Conservation (phyloP, 2,888 invertebrate species). For the Acanthococcus lagerstroemiae region DNA sequence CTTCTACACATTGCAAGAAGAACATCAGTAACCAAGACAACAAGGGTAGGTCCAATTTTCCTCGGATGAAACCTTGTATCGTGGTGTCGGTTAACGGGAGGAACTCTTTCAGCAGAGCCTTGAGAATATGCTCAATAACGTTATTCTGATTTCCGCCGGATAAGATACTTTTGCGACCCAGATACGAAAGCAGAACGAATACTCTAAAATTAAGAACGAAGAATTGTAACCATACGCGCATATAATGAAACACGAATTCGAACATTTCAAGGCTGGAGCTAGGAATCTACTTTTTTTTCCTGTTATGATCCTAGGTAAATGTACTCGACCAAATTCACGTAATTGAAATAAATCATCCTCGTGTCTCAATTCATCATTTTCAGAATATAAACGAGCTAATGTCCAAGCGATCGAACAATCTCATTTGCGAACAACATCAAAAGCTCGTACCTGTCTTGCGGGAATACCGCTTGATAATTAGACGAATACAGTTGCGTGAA, state of each 20-base stretch:
- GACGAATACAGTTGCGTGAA: constrained; percentile 68
- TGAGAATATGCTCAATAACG: constrained; percentile 41
- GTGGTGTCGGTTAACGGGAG: constrained; percentile 36
- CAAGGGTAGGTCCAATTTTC: constrained; percentile 53
- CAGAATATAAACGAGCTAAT: too few relatives aligned
- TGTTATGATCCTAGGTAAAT: too few relatives aligned
- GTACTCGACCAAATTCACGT: too few relatives aligned
- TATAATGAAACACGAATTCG: too few relatives aligned
- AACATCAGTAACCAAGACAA: constrained; percentile 68
- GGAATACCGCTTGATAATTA: constrained; percentile 65
- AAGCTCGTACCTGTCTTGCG: constrained; percentile 64
- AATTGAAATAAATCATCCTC: not conserved
- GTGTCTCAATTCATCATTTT: not conserved
- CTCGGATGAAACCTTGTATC: constrained; percentile 41
- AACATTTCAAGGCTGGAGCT: too few relatives aligned
- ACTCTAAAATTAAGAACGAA: constrained; percentile 51
- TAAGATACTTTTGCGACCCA: constrained; percentile 68
- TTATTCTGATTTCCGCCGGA: constrained; percentile 35
- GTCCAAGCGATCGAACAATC: too few relatives aligned
- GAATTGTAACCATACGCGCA: too few relatives aligned
- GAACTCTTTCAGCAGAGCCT: constrained; percentile 39
- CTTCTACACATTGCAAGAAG: constrained; percentile 59
- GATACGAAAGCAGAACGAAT: constrained; percentile 73
- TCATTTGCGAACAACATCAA: too few relatives aligned
- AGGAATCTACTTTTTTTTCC: too few relatives aligned